These are phyloP conservation scores for Empidonax alnorum DNA, from an alignment of 2,113 vertebrate species.

Conservation along the genomic window DNA sequence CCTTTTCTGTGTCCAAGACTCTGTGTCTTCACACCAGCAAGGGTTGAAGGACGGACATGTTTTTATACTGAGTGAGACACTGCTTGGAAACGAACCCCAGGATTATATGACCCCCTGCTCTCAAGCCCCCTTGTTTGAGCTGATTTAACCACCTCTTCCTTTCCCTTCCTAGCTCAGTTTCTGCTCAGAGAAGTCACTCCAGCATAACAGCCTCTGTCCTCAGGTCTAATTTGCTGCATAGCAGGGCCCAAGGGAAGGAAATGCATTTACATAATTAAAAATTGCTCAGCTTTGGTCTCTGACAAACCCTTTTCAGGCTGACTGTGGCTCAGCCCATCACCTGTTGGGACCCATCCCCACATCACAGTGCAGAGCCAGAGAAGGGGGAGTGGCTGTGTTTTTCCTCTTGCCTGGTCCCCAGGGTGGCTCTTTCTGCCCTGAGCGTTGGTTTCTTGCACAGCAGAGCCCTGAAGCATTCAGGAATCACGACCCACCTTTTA, in stretches of 20 bases:
- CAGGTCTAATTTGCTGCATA: background rate
- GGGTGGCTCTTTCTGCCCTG: background rate
- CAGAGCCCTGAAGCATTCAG: rapidly evolving
- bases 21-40: background rate
- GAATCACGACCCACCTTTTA: background rate
- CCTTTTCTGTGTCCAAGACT: background rate
- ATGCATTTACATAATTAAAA: background rate
- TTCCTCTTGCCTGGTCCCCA: background rate
- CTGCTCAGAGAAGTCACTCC: background rate
- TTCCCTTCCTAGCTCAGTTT: background rate
- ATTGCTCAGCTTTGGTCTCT: background rate
- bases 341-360: background rate
- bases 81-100: background rate
- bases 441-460: background rate
- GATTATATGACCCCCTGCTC: background rate
- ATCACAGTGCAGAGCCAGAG: background rate
- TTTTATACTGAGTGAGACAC: background rate
- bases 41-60: background rate
- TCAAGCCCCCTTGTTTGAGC: background rate
- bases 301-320: background rate
- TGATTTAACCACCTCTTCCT: background rate
- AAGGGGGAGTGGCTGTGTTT: background rate
- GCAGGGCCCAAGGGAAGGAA: background rate
- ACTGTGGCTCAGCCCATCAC: background rate
- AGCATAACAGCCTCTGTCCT: background rate